Evolutionary conservation across 2,113 vertebrate species (phyloP).

Genomic region (Sander vitreus): DNA sequence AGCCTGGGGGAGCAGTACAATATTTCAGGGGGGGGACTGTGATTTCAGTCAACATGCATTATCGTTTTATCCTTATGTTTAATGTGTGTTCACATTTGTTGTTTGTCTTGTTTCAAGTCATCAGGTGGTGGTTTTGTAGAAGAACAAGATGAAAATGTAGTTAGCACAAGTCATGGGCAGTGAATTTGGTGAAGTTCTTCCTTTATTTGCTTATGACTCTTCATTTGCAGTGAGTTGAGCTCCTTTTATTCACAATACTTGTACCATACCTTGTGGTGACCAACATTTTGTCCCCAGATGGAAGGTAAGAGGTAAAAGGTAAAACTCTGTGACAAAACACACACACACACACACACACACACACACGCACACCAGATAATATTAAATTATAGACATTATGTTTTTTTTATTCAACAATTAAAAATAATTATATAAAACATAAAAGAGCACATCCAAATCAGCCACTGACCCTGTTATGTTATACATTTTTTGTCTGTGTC

Average conservation of each 20-base stretch:
- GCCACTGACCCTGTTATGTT: not conserved
- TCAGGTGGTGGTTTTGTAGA: not conserved
- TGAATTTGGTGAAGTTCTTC: not conserved
- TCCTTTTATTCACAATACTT: not conserved
- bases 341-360: not conserved
- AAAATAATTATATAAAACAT: not conserved
- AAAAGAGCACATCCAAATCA: constrained; percentile 7
- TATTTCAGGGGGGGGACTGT: too few species aligned
- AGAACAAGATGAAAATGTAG: not conserved
- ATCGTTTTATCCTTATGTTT: too few species aligned
- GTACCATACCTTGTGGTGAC: not conserved
- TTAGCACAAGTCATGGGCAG: not conserved
- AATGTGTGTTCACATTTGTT: too few species aligned
- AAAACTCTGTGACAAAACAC: not conserved
- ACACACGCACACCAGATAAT: not conserved
- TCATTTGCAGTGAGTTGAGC: not conserved
- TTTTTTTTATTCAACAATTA: constrained; percentile 37
- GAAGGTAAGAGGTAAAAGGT: not conserved
- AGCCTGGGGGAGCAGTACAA: too few species aligned
- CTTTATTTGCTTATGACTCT: not conserved
- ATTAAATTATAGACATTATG: not conserved
- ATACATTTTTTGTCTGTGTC: not conserved
- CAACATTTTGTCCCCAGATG: not conserved
- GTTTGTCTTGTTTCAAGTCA: too few species aligned
- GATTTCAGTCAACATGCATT: too few species aligned